A percentile compares a stretch with the other conserved stretches of the same genome.
phyloP scores from a whole-genome alignment of 2,888 invertebrate genomes.

The Pantelozetes paolii region DNA sequence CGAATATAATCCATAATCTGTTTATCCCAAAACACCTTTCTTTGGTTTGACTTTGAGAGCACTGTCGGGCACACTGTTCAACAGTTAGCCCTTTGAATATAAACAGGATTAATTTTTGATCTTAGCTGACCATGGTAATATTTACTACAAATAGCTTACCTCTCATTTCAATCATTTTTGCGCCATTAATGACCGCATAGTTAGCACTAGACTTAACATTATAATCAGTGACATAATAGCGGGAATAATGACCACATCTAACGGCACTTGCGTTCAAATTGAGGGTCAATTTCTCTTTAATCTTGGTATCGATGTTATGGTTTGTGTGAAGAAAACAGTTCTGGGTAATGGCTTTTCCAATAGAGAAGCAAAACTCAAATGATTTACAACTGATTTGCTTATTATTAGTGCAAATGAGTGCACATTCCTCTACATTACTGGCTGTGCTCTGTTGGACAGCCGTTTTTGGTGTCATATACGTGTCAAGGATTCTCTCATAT shows the following conservation, averaged over 20 bases:
- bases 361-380: neutral
- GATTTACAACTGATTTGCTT: neutral
- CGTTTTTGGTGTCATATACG: neutral
- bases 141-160: too few relatives aligned
- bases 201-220: neutral
- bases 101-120: too few relatives aligned
- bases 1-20: slow-evolving; percentile 71
- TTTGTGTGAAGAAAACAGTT: neutral
- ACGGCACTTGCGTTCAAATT: neutral
- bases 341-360: neutral
- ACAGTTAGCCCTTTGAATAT: too few relatives aligned
- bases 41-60: too few relatives aligned
- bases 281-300: neutral
- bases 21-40: too few relatives aligned
- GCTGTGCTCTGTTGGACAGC: neutral
- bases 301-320: neutral
- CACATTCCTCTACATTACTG: slow-evolving; percentile 6
- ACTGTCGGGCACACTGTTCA: too few relatives aligned
- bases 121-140: too few relatives aligned
- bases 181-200: too few relatives aligned
- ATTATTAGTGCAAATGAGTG: neutral
- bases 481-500: neutral
- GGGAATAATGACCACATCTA: neutral
- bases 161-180: too few relatives aligned
- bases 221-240: neutral